Base-by-base conservation (phyloP, 92 coral and sea anemone genomes). In the Parazoanthus atlanticus region DNA sequence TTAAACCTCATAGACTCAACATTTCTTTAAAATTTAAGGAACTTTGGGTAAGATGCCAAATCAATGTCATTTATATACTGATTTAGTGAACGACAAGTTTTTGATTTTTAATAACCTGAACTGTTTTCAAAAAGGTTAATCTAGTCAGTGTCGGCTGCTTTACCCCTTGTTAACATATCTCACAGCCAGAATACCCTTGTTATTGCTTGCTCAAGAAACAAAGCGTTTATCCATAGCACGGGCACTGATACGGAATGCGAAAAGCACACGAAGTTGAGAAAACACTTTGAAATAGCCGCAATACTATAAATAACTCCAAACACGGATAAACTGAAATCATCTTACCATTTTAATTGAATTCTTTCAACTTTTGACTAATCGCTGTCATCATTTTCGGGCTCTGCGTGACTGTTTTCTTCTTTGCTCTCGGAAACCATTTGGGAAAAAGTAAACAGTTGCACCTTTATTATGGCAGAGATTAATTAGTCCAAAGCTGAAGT, bases 221-320 rank as follows among this genome's bases (percentile, higher is more conserved):
- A 61, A 61, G 69, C 28, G 69, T 23, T 21, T 61, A 61, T 61
- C 69, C 69, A 21, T 61, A 25, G 28, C 69, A 61, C 9, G 3
- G 28, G 15, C 65, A 56, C 19, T 56, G 65, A 56, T 56, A 15
- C 25, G 25, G 25, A 56, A 16, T 19, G 69, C 21, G 69, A 61
- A 61, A 61, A 19, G 26, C 67, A 61, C 67, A 21, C 67, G 26
- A 61, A 61, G 69, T 61, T 61, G 69, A 61, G 49, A 61, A 19
- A 61, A 25, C 69, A 61, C 69, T 61, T 61, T 61, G 69, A 61
- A 25, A 61, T 21, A 17, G 69, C 69, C 69, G 69, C 26, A 61
- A 61, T 61, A 61, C 69, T 61, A 61, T 61, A 61, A 61, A 61
- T 61, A 61, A 61, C 69, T 61, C 69, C 69, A 61, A 61, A 61